Evolutionary conservation across 2,888 invertebrate species (phyloP).

Genomic region (Archips xylosteana): DNA sequence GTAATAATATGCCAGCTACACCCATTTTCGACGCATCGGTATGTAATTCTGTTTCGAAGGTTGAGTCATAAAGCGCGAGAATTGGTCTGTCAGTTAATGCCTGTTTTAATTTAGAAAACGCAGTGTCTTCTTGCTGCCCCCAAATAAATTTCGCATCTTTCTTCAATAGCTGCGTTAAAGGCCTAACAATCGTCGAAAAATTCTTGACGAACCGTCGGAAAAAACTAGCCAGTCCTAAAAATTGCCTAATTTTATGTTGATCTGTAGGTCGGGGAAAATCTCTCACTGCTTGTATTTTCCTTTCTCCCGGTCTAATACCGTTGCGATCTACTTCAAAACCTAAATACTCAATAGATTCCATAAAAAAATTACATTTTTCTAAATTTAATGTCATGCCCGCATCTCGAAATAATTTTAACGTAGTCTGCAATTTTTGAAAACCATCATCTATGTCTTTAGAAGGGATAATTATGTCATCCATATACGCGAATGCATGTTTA

Average conservation of each 20-base stretch:
- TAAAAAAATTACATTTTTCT: conserved; percentile 19
- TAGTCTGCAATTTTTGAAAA: not conserved
- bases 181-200: conserved; percentile 32
- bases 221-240: conserved; percentile 49
- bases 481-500: conserved; percentile 12
- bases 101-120: conserved; percentile 21
- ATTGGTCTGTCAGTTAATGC: conserved; percentile 11
- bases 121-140: conserved; percentile 18
- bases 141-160: conserved; percentile 7
- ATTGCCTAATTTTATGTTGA: conserved; percentile 49
- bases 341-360: conserved; percentile 18
- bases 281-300: conserved; percentile 44
- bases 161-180: conserved; percentile 2
- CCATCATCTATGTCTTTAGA: too few relatives aligned
- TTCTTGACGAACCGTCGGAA: conserved; percentile 50
- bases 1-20: conserved; percentile 21
- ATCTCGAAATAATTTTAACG: not conserved
- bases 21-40: conserved; percentile 17
- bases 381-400: conserved; percentile 24
- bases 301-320: conserved; percentile 34
- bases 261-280: conserved; percentile 48
- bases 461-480: conserved; percentile 23
- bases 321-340: conserved; percentile 29
- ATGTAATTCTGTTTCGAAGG: conserved; percentile 21
- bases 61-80: conserved; percentile 12